phyloP scores from a whole-genome alignment of 2,113 vertebrate species.

The Delphinus delphis region DNA sequence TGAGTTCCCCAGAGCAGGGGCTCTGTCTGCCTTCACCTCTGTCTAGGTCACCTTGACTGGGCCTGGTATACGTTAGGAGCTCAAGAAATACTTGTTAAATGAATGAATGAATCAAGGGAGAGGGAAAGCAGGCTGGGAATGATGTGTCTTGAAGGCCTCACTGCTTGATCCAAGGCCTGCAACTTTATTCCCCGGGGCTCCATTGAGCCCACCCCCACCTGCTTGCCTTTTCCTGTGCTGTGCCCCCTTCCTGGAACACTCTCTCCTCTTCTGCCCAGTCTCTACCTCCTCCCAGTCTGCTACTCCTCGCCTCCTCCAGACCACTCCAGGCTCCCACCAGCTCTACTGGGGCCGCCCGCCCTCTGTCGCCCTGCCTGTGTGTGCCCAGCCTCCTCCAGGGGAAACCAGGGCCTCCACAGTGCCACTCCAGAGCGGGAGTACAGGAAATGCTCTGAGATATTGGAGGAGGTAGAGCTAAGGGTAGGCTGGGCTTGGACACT shows the following conservation, averaged over 20 bases:
- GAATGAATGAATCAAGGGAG: not conserved
- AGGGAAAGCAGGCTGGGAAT: not conserved
- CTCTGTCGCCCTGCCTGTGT: not conserved
- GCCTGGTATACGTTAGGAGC: not conserved
- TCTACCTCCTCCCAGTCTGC: not conserved
- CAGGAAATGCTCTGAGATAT: not conserved
- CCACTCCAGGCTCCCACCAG: not conserved
- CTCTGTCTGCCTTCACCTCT: not conserved
- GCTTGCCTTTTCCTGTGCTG: not conserved
- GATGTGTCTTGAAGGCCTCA: not conserved
- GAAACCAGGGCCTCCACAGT: not conserved
- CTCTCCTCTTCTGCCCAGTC: not conserved
- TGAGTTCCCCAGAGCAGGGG: not conserved
- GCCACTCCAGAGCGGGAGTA: not conserved
- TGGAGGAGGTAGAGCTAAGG: not conserved
- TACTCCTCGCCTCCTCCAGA: not conserved
- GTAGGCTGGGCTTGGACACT: not conserved
- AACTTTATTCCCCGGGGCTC: no score
- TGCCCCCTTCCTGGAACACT: not conserved
- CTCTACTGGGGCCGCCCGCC: not conserved
- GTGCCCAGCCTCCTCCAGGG: not conserved
- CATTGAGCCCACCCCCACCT: no score
- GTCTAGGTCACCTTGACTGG: not conserved
- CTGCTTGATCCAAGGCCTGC: not conserved
- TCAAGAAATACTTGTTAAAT: not conserved